phyloP scores from a whole-genome alignment of 2,113 vertebrate species.

The Abramis brama region DNA sequence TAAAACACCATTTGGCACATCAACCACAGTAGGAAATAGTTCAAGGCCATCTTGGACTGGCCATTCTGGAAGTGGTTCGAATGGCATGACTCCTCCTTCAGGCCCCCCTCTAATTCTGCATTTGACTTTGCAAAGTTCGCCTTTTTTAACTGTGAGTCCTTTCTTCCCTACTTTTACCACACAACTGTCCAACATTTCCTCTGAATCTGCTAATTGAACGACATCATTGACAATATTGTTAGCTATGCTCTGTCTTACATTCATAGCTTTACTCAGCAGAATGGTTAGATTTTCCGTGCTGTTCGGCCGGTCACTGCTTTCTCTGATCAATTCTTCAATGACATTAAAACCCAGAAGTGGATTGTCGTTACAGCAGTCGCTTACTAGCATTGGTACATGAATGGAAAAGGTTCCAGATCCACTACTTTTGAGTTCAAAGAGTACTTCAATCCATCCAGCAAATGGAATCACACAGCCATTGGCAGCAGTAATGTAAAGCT shows the following conservation, averaged over 20 bases:
- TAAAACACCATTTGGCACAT: constrained; percentile 35
- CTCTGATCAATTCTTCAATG: constrained; percentile 5
- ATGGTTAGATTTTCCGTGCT: background rate
- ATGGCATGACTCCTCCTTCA: constrained; percentile 33
- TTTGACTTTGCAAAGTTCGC: constrained; percentile 19
- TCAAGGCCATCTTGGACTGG: constrained; percentile 36
- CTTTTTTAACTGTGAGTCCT: constrained; percentile 5
- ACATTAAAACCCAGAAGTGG: constrained; percentile 2
- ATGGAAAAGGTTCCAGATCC: constrained; percentile 37
- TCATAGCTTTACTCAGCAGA: background rate
- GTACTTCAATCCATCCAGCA: constrained; percentile 51
- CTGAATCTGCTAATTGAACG: background rate
- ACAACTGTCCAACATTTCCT: background rate
- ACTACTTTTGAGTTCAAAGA: constrained; percentile 45
- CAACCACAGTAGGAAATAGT: constrained; percentile 38
- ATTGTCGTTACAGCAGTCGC: background rate
- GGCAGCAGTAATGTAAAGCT: constrained; percentile 47
- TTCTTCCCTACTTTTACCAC: constrained; percentile 32
- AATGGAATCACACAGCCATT: constrained; percentile 56
- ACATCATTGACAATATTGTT: constrained; percentile 6
- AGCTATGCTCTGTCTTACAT: background rate
- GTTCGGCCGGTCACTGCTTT: background rate
- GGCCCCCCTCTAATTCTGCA: constrained; percentile 22
- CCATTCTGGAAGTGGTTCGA: constrained; percentile 27
- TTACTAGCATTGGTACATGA: constrained; percentile 47